Percentiles rank a stretch among this genome's conserved stretches.
Evolutionary conservation across 2,888 invertebrate species (phyloP).

Genomic region (Sesamia inferens): DNA sequence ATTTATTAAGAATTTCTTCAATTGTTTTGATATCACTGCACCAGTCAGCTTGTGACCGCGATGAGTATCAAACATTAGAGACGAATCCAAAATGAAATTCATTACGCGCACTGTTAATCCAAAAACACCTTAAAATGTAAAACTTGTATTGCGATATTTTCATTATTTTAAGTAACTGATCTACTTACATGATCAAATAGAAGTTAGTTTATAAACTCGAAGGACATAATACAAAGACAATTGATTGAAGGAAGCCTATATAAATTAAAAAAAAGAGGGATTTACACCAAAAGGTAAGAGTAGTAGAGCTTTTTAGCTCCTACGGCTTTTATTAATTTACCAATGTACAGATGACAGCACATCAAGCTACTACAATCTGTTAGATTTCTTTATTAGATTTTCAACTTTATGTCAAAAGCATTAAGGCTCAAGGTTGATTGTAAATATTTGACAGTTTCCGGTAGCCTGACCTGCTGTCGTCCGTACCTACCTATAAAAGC

Average conservation of each 20-base stretch:
- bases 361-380: too few relatives aligned
- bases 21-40: not conserved
- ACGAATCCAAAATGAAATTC: conserved; percentile 4
- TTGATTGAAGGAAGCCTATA: not conserved
- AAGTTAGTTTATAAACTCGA: not conserved
- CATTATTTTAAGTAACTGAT: not conserved
- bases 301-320: too few relatives aligned
- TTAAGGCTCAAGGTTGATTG: too few relatives aligned
- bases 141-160: not conserved
- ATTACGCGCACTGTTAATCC: not conserved
- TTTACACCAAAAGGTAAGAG: not conserved
- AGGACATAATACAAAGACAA: not conserved
- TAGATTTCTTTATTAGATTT: too few relatives aligned
- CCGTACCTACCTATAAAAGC: too few relatives aligned
- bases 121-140: not conserved
- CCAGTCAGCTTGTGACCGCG: conserved; percentile 14
- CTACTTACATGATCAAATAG: not conserved
- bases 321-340: too few relatives aligned
- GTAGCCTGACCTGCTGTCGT: too few relatives aligned
- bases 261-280: not conserved
- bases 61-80: conserved; percentile 15
- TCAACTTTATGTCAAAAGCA: too few relatives aligned
- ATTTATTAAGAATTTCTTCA: not conserved
- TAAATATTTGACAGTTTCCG: too few relatives aligned
- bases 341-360: too few relatives aligned